Base-by-base conservation (phyloP, 2,888 invertebrate species). In the Actias luna region DNA sequence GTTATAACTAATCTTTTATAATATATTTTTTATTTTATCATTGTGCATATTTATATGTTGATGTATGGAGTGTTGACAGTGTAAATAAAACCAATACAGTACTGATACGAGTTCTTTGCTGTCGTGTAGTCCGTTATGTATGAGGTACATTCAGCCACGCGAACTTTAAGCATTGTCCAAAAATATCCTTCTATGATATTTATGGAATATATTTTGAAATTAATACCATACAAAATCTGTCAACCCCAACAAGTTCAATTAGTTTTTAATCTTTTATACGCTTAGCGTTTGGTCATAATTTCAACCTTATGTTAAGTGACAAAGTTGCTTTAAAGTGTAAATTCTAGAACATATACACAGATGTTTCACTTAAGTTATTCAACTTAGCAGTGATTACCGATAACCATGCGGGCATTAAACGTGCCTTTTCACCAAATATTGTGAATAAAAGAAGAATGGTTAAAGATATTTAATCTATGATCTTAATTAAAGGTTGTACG, bases 51-150 rank as follows among this genome's bases (percentile, higher is more conserved):
- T 73, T 74, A 67, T 75, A 63, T 67, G 69, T 70, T 68, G 69
- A 67, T 70, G 69, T 72, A 63, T 63, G 69, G 69, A 73, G 69
- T 69, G 76, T 78, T 76, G 76, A 77, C 25, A 65, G 76, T 79
- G 77, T 78, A 78, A 84, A 83, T 85, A 65, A 77, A 82, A 79
- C 79, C 72, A 77, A 79, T 78, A 79, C 73, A 70, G 71, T 75
- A 72, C 73, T 74, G 74, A 80, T 80, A 78, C 70, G 69, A 74
- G 72, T 73, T 70, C 71, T 73, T 73, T 72, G 72, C 72, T 67
- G 75, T 77, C 76, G 70, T 69, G 73, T 78, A 76, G 72, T 73
- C 72, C 62, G 81, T 83, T 83, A 77, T 80, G 70, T 69, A 58
- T 67, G 66, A 69, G 71, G 77, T 72, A 73, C 72, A 71, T 70